These are phyloP conservation scores for Melanophora roralis DNA, from an alignment of 2,888 invertebrate species.

Conservation along the genomic window DNA sequence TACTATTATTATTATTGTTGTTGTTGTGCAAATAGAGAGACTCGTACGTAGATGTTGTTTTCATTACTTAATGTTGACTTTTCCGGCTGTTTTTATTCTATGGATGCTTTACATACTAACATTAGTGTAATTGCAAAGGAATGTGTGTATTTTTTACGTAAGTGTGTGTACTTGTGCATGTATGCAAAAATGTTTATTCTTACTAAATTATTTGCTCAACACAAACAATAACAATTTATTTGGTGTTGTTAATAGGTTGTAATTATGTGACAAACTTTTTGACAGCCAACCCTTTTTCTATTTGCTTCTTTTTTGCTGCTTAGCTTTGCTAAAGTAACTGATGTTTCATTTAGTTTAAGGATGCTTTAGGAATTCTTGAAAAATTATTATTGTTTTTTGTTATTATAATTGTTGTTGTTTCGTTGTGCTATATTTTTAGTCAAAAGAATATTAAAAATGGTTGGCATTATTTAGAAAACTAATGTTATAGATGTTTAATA, in stretches of 20 bases:
- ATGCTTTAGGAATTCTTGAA: conserved; percentile 37
- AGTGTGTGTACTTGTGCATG: background rate
- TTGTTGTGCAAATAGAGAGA: background rate
- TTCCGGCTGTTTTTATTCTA: background rate
- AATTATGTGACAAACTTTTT: conserved; percentile 67
- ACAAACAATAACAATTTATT: conserved; percentile 64
- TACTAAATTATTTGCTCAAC: conserved; percentile 58
- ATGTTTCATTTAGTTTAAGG: conserved; percentile 2
- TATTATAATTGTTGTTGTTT: conserved; percentile 11
- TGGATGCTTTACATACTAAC: background rate
- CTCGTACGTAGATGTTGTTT: conserved; percentile 1
- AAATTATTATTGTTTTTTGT: conserved; percentile 40
- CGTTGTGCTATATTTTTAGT: conserved; percentile 14
- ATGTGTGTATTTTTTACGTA: conserved; percentile 22
- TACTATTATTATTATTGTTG: conserved; percentile 23
- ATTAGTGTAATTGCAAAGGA: background rate
- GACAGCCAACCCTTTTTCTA: conserved; percentile 68
- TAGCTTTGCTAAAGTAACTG: conserved; percentile 1
- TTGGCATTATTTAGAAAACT: conserved; percentile 56
- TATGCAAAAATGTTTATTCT: conserved; percentile 13
- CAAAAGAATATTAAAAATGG: conserved; percentile 43
- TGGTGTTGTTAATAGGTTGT: conserved; percentile 66
- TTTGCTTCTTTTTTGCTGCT: too few species aligned
- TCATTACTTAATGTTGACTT: conserved; percentile 40
- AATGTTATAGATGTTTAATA: conserved; percentile 43